Base-by-base conservation (phyloP, 2,888 invertebrate genomes). In the Aleiodes testaceus region DNA sequence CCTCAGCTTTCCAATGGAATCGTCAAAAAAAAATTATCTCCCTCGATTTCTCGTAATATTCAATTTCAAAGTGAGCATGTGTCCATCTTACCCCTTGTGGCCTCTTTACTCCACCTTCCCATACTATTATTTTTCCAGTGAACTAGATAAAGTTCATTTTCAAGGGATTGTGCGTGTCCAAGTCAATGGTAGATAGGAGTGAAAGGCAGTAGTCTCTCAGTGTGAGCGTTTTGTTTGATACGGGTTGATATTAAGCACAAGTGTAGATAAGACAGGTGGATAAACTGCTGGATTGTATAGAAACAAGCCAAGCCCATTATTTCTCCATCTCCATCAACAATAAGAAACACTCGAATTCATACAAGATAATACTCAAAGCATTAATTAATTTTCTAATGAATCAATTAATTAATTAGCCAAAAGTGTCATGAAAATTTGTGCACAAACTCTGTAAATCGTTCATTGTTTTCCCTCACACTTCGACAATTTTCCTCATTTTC, bases 361-460 rank as follows among this genome's bases (percentile, higher is more conserved):
- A 18, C 42, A 16, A 14, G 47, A 22, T 26, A 36, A 64, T 45
- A 16, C 65, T 50, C 12, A 5, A 49, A n/a, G 16, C 5, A 1
- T 77, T 77, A 79, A 78, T 75, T 79, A 78, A 75, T 76, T 75
- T 76, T 69, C 74, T 79, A 78, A 80, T 71, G 74, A 80, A 79
- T 72, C 74, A 77, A 78, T 79, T 77, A 79, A 79, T 79, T 78
- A 77, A 79, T 82, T 79, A 77, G 68, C 70, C 67, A 75, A 63
- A 53, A 63, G 16, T 7, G 16, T 26, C 26, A 55, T 14, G 30
- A 14, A 14, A 59, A 42, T 59, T 30, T 16, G 30, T 52, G 6
- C 7, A 22, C 26, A n/a, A 55, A 12, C 53, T 55, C 22, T 18
- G 65, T 0, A 26, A 22, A 36, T 36, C 36, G 36, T 22, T 53